Evolutionary conservation across 2,888 invertebrate species (phyloP), one percentile per base, ranked within the genome.

Genomic region (Drosophila parthenogenetica): DNA sequence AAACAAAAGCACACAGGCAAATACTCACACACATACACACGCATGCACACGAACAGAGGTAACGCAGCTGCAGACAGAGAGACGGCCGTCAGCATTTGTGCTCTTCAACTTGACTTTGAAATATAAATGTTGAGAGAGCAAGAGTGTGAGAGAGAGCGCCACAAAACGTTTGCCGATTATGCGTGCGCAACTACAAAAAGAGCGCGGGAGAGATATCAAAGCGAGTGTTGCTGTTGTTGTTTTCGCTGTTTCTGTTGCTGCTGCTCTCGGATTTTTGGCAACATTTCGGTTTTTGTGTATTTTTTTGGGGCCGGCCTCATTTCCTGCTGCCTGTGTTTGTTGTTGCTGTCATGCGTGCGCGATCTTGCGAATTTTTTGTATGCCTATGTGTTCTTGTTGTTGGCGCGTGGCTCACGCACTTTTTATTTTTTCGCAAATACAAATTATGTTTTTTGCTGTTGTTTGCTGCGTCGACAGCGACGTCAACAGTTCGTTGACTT

Each of bases 81-180:
- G 40, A 53, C 48, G 53, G 45, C 71, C 71, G 63, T 61, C 63
- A 64, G 29, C 16, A 3, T 46, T 37, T 54, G 43, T 65, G 83
- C 86, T 87, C 81, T 86, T 86, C 86, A 87, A 86, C 86, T 86
- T 86, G 86, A 86, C 86, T 86, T 86, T 87, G 87, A 87, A 74
- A 70, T 68, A 13, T 3, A 62, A 82, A 79, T 83, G 81, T 83
- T 81, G 81, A 80, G 73, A 82, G 73, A 80, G 76, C 64, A 60
- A 8, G 29, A 8, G 29, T 29, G 29, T 8, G 29, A 29, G 29
- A 29, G 29, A 29, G 29, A 22, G 5, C 29, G 29, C 29, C 29
- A 8, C 48, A 37, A 59, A 71, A 62, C 43, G 46, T 64, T 69
- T 63, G 75, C 71, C 10, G 29, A 68, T 62, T 60, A 66, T 66